phyloP scores from a whole-genome alignment of 2,888 invertebrate genomes.

The Pyralis farinalis region DNA sequence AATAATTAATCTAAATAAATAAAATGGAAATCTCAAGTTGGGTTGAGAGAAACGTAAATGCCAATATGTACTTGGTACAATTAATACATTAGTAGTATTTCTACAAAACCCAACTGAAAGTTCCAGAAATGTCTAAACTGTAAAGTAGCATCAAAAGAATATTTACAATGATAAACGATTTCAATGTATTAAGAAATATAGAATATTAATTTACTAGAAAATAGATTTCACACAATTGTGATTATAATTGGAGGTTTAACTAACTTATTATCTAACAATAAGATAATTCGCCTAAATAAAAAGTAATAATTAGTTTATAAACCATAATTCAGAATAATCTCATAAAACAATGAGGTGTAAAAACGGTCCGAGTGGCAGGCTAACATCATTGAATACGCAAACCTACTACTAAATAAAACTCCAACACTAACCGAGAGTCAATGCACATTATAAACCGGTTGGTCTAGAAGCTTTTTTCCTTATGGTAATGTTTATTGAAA shows the following conservation, averaged over 20 bases:
- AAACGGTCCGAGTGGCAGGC: no score
- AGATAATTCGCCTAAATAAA: background rate
- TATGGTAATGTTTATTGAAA: no score
- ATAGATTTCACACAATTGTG: conserved; percentile 20
- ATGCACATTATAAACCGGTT: no score
- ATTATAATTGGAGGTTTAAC: conserved; percentile 11
- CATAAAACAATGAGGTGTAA: conserved; percentile 39
- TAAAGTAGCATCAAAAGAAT: conserved; percentile 40
- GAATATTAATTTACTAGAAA: conserved; percentile 20
- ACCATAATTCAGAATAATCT: conserved; percentile 68
- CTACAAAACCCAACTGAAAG: conserved; percentile 80
- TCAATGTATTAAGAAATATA: conserved; percentile 17
- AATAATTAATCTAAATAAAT: conserved; percentile 66
- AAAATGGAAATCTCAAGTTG: conserved; percentile 78
- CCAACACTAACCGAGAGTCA: no score
- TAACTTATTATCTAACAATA: background rate
- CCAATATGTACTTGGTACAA: conserved; percentile 12
- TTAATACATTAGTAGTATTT: conserved; percentile 37
- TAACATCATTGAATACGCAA: no score
- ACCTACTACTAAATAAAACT: no score
- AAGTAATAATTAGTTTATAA: conserved; percentile 9
- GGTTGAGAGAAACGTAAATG: conserved; percentile 64
- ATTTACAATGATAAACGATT: conserved; percentile 51
- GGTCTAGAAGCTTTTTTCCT: no score
- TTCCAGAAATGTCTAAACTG: conserved; percentile 54